Conservation (phyloP, 2,797 vertebrate species). For the Geotrypetes seraphini region DNA sequence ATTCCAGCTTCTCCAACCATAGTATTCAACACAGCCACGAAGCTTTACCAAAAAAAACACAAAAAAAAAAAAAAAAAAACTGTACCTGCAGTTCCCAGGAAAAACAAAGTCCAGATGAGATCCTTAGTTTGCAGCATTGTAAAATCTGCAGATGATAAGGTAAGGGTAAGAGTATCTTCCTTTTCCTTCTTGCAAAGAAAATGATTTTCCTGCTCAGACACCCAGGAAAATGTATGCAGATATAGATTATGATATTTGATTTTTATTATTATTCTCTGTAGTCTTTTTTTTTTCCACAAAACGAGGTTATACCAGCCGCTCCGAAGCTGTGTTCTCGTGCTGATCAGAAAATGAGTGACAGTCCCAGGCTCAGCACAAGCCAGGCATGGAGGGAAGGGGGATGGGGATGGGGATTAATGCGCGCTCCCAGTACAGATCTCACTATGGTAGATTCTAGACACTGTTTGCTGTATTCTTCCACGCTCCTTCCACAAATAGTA, state of each 20-base stretch:
- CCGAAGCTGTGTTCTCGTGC: slow-evolving; percentile 61
- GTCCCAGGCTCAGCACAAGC: slow-evolving; percentile 69
- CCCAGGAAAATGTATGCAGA: slow-evolving; percentile 9
- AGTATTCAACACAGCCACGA: too few species aligned
- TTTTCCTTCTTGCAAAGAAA: slow-evolving; percentile 30
- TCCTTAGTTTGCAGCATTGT: slow-evolving; percentile 77
- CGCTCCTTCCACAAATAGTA: slow-evolving; percentile 52
- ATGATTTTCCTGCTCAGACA: slow-evolving; percentile 5
- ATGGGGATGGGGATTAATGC: slow-evolving; percentile 88
- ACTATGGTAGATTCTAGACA: slow-evolving; percentile 31
- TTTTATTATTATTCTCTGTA: slow-evolving; percentile 26
- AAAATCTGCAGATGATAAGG: slow-evolving; percentile 36
- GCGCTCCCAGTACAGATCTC: slow-evolving; percentile 41
- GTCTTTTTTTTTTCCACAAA: slow-evolving; percentile 24
- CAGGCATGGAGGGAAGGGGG: slow-evolving; percentile 33
- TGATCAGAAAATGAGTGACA: slow-evolving; percentile 78
- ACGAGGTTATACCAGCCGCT: slow-evolving; percentile 52
- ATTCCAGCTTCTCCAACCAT: too few species aligned
- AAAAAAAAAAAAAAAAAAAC: slow-evolving; percentile 1
- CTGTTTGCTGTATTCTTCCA: slow-evolving; percentile 54
- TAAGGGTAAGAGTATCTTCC: slow-evolving; percentile 3
- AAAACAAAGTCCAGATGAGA: slow-evolving; percentile 74
- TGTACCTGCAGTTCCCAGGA: slow-evolving; percentile 80
- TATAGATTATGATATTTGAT: too few species aligned
- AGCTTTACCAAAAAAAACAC: background rate